Percentiles rank a stretch among this genome's conserved stretches.
These are phyloP conservation scores for Trachelus troglodyta DNA, from an alignment of 2,888 invertebrate genomes.

Conservation along the genomic window DNA sequence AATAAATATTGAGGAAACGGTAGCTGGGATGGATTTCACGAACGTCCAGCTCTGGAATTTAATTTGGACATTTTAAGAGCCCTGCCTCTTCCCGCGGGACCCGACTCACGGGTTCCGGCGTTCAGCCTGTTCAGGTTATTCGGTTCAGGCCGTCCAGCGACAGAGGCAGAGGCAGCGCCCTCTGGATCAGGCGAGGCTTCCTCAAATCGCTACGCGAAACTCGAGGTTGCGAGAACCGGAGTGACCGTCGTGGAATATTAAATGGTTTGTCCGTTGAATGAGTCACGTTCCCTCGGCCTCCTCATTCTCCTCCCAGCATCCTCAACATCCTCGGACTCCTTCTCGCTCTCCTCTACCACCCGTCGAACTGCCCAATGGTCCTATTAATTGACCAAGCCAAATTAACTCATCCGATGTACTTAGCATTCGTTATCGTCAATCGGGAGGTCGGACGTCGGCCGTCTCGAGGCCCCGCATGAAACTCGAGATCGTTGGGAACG, in stretches of 20 bases:
- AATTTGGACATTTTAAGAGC: constrained; percentile 60
- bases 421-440: constrained; percentile 63
- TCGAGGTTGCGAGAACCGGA: too few relatives aligned
- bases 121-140: neutral
- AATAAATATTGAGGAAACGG: constrained; percentile 53
- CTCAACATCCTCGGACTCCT: too few relatives aligned
- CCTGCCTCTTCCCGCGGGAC: constrained; percentile 29
- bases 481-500: constrained; percentile 58
- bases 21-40: constrained; percentile 24
- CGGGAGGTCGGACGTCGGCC: constrained; percentile 26
- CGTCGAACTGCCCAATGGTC: constrained; percentile 28
- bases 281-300: constrained; percentile 9
- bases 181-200: too few relatives aligned
- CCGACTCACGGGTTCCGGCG: constrained; percentile 11
- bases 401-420: constrained; percentile 61
- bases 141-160: too few relatives aligned
- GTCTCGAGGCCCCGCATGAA: constrained; percentile 22
- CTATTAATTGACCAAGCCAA: constrained; percentile 62
- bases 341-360: too few relatives aligned
- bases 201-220: too few relatives aligned
- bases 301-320: too few relatives aligned
- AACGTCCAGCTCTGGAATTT: constrained; percentile 53
- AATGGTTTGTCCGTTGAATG: too few relatives aligned
- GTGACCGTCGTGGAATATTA: too few relatives aligned
- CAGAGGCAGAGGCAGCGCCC: too few relatives aligned